These are phyloP conservation scores for Platycheirus albimanus DNA, from an alignment of 2,888 invertebrate species.

Conservation along the genomic window DNA sequence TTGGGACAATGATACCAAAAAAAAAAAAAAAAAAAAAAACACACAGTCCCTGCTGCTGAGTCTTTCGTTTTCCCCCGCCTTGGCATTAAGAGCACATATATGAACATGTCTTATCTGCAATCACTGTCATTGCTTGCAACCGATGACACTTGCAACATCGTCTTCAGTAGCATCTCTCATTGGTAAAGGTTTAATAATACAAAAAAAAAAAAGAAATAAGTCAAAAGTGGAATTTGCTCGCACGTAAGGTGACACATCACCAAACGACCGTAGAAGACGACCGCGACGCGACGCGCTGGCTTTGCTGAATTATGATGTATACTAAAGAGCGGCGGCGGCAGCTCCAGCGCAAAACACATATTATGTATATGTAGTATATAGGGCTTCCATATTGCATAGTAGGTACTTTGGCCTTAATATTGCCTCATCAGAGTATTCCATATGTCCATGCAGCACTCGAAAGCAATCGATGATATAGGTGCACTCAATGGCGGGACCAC, in stretches of 20 bases:
- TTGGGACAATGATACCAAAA: neutral
- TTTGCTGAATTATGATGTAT: constrained; percentile 60
- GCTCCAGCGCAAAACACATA: constrained; percentile 2
- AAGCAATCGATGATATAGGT: constrained; percentile 47
- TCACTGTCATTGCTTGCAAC: constrained; percentile 68
- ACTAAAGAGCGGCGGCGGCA: constrained; percentile 3
- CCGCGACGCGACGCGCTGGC: constrained; percentile 32
- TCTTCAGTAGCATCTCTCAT: constrained; percentile 46
- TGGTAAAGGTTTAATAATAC: constrained; percentile 47
- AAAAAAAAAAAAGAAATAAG: constrained; percentile 50
- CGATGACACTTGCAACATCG: constrained; percentile 65
- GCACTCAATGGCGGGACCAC: constrained; percentile 59
- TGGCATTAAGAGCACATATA: constrained; percentile 46
- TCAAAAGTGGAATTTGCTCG: constrained; percentile 58
- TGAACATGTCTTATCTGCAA: constrained; percentile 68
- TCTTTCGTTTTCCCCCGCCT: constrained; percentile 5
- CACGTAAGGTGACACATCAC: constrained; percentile 63
- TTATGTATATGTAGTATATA: no score
- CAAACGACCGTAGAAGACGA: constrained; percentile 10
- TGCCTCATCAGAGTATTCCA: constrained; percentile 61
- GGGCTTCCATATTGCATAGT: constrained; percentile 29
- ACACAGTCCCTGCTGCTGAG: neutral
- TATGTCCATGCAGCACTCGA: constrained; percentile 58
- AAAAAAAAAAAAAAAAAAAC: no score
- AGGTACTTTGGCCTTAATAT: constrained; percentile 64